Evolutionary conservation across 1,140 invertebrate species (phyloP).

Genomic region (Lethrus apterus): DNA sequence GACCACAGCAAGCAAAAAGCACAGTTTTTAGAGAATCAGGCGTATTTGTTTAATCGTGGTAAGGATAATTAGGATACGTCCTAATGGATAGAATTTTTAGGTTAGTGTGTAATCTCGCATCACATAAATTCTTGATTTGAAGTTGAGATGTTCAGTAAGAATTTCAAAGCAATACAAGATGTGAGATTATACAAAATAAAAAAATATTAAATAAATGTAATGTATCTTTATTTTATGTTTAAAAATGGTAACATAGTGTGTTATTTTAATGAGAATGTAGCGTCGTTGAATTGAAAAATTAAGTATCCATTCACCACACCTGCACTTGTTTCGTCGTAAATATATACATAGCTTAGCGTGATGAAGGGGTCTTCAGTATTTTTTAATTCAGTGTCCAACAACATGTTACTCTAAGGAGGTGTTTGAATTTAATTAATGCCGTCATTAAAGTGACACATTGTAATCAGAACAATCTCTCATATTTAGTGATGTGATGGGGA

Average conservation of each 20-base stretch:
- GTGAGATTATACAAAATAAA: too few relatives aligned
- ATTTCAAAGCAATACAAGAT: not conserved
- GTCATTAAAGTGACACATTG: not conserved
- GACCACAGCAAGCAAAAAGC: conserved; percentile 89
- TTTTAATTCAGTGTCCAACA: not conserved
- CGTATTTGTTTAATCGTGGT: conserved; percentile 29
- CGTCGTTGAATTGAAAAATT: too few relatives aligned
- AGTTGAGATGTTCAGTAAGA: not conserved
- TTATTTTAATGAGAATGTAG: too few relatives aligned
- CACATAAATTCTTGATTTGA: not conserved
- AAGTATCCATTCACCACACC: too few relatives aligned
- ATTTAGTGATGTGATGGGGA: too few relatives aligned
- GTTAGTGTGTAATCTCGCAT: not conserved
- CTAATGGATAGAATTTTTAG: too few relatives aligned
- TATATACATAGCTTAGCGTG: too few relatives aligned
- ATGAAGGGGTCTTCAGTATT: not conserved
- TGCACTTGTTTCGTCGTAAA: too few relatives aligned
- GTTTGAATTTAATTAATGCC: not conserved
- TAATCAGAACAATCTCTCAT: not conserved
- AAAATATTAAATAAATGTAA: too few relatives aligned
- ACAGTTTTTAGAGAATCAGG: conserved; percentile 31
- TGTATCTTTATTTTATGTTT: too few relatives aligned
- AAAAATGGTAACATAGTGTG: too few relatives aligned
- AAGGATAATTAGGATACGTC: conserved; percentile 17
- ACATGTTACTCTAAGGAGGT: not conserved